Base-by-base conservation (phyloP, 2,888 invertebrate species). In the Acleris cristana region DNA sequence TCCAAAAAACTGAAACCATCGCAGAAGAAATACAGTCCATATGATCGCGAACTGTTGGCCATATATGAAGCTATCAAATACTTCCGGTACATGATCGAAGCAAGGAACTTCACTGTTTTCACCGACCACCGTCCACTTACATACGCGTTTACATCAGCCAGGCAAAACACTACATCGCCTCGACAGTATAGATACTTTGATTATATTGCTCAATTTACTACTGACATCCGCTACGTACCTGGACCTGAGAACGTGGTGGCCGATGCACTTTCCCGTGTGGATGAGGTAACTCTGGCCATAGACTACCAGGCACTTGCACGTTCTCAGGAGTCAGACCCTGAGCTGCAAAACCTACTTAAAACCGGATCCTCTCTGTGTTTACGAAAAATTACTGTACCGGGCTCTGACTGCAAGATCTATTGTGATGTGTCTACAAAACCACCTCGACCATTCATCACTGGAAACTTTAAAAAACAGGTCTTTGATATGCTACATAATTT, bases 401-500 rank as follows among this genome's bases (percentile, higher is more conserved):
- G 45, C 40, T 40, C 34, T 40, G 55, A 48, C 5, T 12, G 7
- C 48, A 26, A 58, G 18, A 58, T 48, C 23, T 58, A 58, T 26
- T 60, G 60, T 45, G 60, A 60, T 10, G 34, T 51, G 1, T 52
- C 51, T 7, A 40, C 14, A 2, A 26, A 14, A 10, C 34, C 30
- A 26, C 51, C 60, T 2, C 16, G 69, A 19, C 69, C 67, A 44
- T 71, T 61, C 44, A 53, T 70, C 10, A 63, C 68, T 6, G 23
- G 14, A n/a, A 12, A 19, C 6, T 63, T 67, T 6, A 30, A 69
- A 4, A 62, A 30, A 57, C 66, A 66, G 45, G 56, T 69, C 10
- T 72, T 70, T 51, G 60, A 66, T n/a, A 53, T 14, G 18, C 62
- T 72, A 2, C 72, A 72, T 40, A 19, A 18, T 2, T 21, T 69